Conservation (phyloP, 2,113 vertebrate genomes). For the Arizona elegans region DNA sequence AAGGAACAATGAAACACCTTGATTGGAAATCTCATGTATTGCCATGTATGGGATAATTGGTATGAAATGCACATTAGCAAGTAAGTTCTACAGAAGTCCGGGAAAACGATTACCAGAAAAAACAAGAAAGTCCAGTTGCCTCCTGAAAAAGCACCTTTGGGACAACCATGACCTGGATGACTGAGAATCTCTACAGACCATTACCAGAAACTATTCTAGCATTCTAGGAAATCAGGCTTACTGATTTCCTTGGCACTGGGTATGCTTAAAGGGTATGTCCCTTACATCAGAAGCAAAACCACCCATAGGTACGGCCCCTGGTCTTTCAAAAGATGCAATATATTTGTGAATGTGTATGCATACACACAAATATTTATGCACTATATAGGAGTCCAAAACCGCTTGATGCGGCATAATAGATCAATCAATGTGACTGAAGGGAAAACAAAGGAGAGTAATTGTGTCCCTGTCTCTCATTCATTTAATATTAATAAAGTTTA, state of each 20-base stretch:
- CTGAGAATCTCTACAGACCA: not conserved
- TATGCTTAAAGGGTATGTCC: not conserved
- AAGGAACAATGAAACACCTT: not conserved
- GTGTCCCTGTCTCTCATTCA: not conserved
- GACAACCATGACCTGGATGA: too few species aligned
- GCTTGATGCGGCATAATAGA: not conserved
- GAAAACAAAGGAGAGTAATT: not conserved
- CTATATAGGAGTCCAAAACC: not conserved
- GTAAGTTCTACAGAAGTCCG: not conserved
- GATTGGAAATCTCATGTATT: not conserved
- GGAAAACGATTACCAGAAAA: not conserved
- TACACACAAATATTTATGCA: not conserved
- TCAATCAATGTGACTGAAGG: not conserved
- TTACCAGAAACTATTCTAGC: not conserved
- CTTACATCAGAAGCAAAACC: rapidly evolving
- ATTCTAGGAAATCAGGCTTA: not conserved
- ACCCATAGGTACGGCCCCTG: not conserved
- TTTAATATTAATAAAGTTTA: not conserved
- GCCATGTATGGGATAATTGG: not conserved
- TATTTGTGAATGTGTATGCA: not conserved
- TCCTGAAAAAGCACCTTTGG: too few species aligned
- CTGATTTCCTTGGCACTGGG: not conserved
- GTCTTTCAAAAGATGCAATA: not conserved
- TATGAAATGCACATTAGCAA: not conserved
- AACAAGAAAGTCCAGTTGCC: too few species aligned